Percentiles rank a stretch among this genome's conserved stretches.
Evolutionary conservation across 1,140 invertebrate species (phyloP).

Genomic region (Bombyx mandarina): DNA sequence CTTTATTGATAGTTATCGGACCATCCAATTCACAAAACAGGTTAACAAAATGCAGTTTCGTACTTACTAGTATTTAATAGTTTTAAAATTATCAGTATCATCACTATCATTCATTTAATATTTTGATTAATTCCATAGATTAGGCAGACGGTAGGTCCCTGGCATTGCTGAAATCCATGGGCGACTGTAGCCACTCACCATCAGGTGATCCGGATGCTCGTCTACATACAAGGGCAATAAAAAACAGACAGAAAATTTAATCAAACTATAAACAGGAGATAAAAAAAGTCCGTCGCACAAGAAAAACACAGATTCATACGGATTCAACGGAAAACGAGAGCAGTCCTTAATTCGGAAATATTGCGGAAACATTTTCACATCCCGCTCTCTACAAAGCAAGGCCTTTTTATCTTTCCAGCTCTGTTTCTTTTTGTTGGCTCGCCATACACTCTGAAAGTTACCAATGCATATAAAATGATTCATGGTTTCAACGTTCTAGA

Average conservation of each 20-base stretch:
- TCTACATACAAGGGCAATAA: neutral
- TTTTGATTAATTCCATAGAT: too few species aligned
- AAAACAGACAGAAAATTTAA: neutral
- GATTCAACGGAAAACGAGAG: too few species aligned
- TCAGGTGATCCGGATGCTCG: too few species aligned
- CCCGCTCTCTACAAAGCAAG: neutral
- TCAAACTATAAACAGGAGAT: neutral
- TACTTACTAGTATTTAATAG: too few species aligned
- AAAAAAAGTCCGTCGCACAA: neutral
- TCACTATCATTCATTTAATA: too few species aligned
- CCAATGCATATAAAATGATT: constrained; percentile 52
- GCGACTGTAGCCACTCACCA: too few species aligned
- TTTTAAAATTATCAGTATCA: too few species aligned
- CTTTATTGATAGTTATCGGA: too few species aligned
- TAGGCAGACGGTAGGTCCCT: too few species aligned
- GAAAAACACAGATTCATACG: constrained; percentile 2
- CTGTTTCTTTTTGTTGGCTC: constrained; percentile 27
- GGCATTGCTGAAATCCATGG: too few species aligned
- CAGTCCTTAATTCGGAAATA: neutral
- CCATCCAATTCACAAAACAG: too few species aligned
- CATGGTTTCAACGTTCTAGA: constrained; percentile 25
- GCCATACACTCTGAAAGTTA: constrained; percentile 29
- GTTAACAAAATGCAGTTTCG: too few species aligned
- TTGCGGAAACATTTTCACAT: constrained; percentile 10
- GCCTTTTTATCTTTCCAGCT: constrained; percentile 28